Base-by-base conservation (phyloP, 2,888 invertebrate genomes). In the Hermodice carunculata region DNA sequence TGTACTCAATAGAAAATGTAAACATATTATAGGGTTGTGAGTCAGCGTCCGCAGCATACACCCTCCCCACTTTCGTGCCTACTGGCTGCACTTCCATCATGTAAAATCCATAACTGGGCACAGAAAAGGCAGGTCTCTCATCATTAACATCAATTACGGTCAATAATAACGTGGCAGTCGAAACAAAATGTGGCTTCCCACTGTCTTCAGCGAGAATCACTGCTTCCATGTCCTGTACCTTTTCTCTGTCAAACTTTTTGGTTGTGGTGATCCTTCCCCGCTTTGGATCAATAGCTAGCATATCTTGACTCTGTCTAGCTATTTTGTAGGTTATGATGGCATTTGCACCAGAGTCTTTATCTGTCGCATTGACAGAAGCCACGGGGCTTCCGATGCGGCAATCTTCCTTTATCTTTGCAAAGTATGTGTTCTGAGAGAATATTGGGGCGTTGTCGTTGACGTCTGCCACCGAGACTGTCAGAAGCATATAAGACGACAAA, bases 61-160 rank as follows among this genome's bases (percentile, higher is more conserved):
- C 93, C 78, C 91, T 91, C 75, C 70, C 70, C 6, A 69, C 61
- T 1, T 44, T 31, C 0, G 94, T 92, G 74, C 95, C 95, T 19
- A 92, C 86, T 6, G 91, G 88, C 1, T 92, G 91, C 86, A 96
- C 92, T 88, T 98, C 98, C 3, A 91, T 90, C 65, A 97, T 90
- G 0, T 91, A 91, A 2, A 93, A 91, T 24, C 91, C 90, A 83
- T 95, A 95, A 56, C 91, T 90, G 0, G 92, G 91, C 81, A 93
- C 91, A 76, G 94, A 93, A 82, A 97, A 98, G 85, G 93, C 93
- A 0, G 98, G 98, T 80, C 94, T 93, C 82, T 96, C 97, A 87
- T 98, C 98, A 85, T 98, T 98, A 78, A 94, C 92, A 86, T 98
- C 97, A 82, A 94, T 91, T 0, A 98, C 96, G 53, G 91, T 88